Percentiles rank a stretch among this genome's conserved stretches.
These are phyloP conservation scores for Tenthredo notha DNA, from an alignment of 2,888 invertebrate genomes.

Conservation along the genomic window DNA sequence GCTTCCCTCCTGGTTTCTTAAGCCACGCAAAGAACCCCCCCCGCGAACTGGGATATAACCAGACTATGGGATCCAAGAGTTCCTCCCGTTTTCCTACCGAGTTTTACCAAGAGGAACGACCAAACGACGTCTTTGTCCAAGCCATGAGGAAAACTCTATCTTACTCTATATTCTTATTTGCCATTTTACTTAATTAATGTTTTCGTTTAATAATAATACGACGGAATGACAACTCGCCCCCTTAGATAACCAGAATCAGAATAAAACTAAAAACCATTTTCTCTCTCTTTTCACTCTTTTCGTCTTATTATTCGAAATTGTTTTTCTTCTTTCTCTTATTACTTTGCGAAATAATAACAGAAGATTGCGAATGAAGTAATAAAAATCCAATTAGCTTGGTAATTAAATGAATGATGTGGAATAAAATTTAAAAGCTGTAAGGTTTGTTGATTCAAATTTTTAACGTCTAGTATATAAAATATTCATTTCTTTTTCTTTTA, in stretches of 20 bases:
- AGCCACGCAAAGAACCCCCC: not conserved
- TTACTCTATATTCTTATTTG: conserved; percentile 14
- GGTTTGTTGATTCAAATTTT: conserved; percentile 64
- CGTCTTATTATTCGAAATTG: not conserved
- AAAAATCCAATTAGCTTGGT: not conserved
- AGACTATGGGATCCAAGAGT: not conserved
- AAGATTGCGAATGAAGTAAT: not conserved
- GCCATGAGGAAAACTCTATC: conserved; percentile 12
- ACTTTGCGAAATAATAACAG: not conserved
- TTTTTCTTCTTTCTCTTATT: not conserved
- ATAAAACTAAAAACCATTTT: not conserved
- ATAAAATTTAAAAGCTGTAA: no score
- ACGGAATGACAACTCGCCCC: not conserved
- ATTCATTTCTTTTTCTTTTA: conserved; percentile 52
- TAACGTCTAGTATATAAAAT: conserved; percentile 61
- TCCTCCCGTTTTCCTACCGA: conserved; percentile 26
- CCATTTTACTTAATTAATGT: conserved; percentile 59
- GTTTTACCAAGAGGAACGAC: conserved; percentile 58
- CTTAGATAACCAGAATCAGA: not conserved
- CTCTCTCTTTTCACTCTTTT: not conserved
- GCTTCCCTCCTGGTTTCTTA: conserved; percentile 18
- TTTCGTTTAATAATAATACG: conserved; percentile 18
- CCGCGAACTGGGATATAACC: not conserved
- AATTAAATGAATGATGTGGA: no score
- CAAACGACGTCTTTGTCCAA: conserved; percentile 58